These are phyloP conservation scores for Epinephelus lanceolatus DNA, from an alignment of 2,113 vertebrate genomes.

Conservation along the genomic window DNA sequence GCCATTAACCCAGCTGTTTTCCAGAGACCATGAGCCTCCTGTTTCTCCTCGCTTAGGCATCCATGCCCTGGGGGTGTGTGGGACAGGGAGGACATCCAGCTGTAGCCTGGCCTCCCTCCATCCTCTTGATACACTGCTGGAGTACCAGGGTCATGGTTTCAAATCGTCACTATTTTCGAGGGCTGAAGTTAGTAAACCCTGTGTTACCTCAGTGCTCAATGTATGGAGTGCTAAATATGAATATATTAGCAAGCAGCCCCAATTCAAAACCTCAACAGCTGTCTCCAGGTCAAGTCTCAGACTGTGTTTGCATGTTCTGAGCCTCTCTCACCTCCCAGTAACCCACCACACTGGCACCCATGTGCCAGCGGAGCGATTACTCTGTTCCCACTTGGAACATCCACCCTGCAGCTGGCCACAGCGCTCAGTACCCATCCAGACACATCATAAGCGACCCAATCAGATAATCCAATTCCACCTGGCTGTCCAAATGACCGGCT, in stretches of 20 bases:
- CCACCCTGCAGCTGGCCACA: conserved; percentile 48
- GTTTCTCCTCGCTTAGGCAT: no score
- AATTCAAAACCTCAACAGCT: not conserved
- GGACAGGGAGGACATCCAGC: no score
- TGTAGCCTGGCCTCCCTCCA: no score
- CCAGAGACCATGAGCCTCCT: no score
- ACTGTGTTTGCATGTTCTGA: conserved; percentile 3
- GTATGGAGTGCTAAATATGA: no score
- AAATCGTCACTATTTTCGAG: no score
- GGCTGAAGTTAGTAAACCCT: no score
- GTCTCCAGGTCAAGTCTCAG: not conserved
- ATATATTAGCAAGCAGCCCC: not conserved
- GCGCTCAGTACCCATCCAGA: conserved; percentile 29
- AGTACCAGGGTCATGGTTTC: no score
- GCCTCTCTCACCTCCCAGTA: not conserved
- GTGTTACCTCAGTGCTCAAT: no score
- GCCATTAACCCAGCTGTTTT: no score
- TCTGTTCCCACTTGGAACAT: conserved; percentile 37
- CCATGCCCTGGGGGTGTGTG: no score
- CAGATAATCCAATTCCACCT: conserved; percentile 64
- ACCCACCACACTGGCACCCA: not conserved
- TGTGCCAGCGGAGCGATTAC: conserved; percentile 29
- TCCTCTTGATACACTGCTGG: no score
- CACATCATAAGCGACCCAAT: conserved; percentile 60
- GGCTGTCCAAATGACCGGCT: conserved; percentile 45